phyloP scores from a whole-genome alignment of 2,113 vertebrate genomes.

The Choloepus hoffmanni region DNA sequence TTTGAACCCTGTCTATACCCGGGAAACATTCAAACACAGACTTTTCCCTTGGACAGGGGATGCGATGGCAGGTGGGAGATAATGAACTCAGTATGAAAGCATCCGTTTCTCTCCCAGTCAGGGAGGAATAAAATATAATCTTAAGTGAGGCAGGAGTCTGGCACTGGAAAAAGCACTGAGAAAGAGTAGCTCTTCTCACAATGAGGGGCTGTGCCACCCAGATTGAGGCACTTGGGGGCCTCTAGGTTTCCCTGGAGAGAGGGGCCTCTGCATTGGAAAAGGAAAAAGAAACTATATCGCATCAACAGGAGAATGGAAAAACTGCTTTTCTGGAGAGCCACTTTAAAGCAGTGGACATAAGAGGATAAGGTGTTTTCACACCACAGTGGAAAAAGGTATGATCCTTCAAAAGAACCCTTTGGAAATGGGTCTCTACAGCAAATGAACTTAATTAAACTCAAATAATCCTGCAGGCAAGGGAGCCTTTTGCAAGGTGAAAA shows the following conservation, averaged over 20 bases:
- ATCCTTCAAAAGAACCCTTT: not conserved
- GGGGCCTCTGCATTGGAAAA: not conserved
- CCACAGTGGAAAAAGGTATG: not conserved
- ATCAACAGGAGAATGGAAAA: not conserved
- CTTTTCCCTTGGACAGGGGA: fast-evolving
- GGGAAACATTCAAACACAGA: not conserved
- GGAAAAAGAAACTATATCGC: not conserved
- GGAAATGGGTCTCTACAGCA: not conserved
- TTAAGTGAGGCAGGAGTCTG: not conserved
- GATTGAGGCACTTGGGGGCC: not conserved
- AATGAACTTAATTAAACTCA: not conserved
- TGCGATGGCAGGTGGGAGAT: not conserved
- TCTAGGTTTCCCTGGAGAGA: too few species aligned
- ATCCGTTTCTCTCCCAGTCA: not conserved
- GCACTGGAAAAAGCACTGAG: not conserved
- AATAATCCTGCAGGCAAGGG: not conserved
- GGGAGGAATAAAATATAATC: not conserved
- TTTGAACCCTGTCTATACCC: not conserved
- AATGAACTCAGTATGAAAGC: not conserved
- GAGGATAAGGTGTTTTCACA: not conserved
- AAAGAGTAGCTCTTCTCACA: not conserved
- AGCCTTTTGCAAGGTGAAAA: not conserved
- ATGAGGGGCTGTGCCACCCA: not conserved
- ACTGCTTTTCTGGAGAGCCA: not conserved
- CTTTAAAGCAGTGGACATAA: not conserved